Evolutionary conservation across 30 jellyfish, hydroid and myxozoan genomes (phyloP), one percentile per base, ranked within the genome.

Genomic region (Turritopsis rubra): DNA sequence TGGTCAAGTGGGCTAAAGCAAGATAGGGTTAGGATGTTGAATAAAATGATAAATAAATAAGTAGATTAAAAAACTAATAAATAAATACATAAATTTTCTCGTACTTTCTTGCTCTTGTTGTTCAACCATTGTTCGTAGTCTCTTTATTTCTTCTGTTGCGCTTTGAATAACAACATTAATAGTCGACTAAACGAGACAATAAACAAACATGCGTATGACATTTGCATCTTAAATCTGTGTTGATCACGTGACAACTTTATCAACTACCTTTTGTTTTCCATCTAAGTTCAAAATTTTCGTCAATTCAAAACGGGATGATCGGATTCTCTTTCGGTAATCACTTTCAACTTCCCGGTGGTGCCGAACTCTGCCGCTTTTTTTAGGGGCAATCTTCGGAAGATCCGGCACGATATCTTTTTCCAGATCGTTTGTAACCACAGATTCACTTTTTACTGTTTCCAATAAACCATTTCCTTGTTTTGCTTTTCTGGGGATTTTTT

Each of bases 181-280:
- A 68, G 31, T 68, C 19, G 28, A 27, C 77, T 68, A 27, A 1
- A 41, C 60, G 60, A 41, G 60, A 41, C 13, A 41, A 13, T 41
- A 19, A 68, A 19, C 77, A 68, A 23, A 68, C 28, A 68, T 7
- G 9, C 28, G 19, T 9, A 68, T 7, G 9, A 66, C 8, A 66
- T 17, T 66, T 66, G 17, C 17, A 21, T 17, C 29, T 21, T 66
- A n/a, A n/a, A n/a, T n/a, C n/a, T n/a, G n/a, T n/a, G n/a, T n/a
- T n/a, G n/a, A n/a, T n/a, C n/a, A n/a, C n/a, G n/a, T n/a, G n/a
- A n/a, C n/a, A n/a, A n/a, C n/a, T n/a, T n/a, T n/a, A n/a, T n/a
- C n/a, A n/a, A n/a, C n/a, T 27, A 68, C 77, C 77, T 68, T 68
- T 68, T 68, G 77, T n/a, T 68, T 23, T 7, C 77, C 77, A n/a